Evolutionary conservation across 2,888 invertebrate species (phyloP), one percentile per base, ranked within the genome.

Genomic region (Amphipoea oculea): DNA sequence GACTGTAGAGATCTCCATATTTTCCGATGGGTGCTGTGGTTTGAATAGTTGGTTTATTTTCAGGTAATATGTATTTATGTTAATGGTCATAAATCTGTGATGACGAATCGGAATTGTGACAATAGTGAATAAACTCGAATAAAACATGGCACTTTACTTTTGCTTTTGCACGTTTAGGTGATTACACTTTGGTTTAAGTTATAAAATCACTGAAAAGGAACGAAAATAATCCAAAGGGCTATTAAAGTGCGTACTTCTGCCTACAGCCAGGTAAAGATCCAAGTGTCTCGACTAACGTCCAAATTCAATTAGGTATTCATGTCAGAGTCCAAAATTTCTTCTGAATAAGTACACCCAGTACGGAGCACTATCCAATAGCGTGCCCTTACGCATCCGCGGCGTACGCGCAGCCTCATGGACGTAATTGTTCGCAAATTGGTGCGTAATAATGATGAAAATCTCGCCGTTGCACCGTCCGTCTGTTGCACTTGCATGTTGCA

Each of bases 341-440:
- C 69, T 79, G 70, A 86, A 86, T 83, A 81, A 73, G 78, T 57
- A 6, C 51, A 36, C 51, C 36, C 29, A 40, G 69, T 78, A 82
- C 36, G 65, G 71, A 75, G 78, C 71, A 42, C 67, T 40, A 29
- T 68, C 51, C 66, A 69, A 73, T 73, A 71, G 69, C 67, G 29
- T 70, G 73, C 40, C 72, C 73, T 66, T 79, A 87, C 75, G 75
- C 74, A 36, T 78, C 45, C 29, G 9, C 63, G 0, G 5, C 57
- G 57, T 73, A 73, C 65, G 63, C 81, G 54, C 73, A 67, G 17
- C 54, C 42, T 76, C 80, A 69, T 81, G 69, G 68, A 73, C 82
- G 85, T 88, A 87, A 89, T 88, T 89, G 82, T 88, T 85, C 82
- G 73, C 82, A 86, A 89, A 89, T 88, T 79, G 84, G 76, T 83